A percentile compares a stretch with the other conserved stretches of the same genome.
Conservation (phyloP, 2,888 invertebrate genomes). For the Tineola bisselliella region DNA sequence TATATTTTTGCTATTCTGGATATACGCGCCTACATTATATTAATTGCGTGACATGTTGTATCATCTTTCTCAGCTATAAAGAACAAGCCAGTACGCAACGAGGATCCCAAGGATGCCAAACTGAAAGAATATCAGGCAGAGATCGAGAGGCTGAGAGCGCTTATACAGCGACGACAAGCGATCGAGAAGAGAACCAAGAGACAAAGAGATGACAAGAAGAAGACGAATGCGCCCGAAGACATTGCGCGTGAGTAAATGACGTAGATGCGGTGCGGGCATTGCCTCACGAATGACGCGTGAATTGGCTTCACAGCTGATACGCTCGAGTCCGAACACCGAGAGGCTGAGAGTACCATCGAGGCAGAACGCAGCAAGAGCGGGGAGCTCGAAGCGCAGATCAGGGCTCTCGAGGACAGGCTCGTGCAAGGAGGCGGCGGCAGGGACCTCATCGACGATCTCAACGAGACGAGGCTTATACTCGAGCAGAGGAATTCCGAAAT, state of each 20-base stretch:
- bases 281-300: too few relatives aligned
- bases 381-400: constrained; percentile 80
- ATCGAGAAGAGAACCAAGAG: constrained; percentile 22
- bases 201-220: background rate
- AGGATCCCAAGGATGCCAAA: constrained; percentile 98
- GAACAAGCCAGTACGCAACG: constrained; percentile 98
- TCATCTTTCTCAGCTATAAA: constrained; percentile 89
- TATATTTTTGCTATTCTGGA: too few relatives aligned
- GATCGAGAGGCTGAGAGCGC: constrained; percentile 76
- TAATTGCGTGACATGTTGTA: too few relatives aligned
- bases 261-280: too few relatives aligned
- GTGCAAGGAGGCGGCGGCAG: constrained; percentile 74
- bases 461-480: constrained; percentile 91
- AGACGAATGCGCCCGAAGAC: background rate
- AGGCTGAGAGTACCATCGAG: constrained; percentile 64
- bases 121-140: constrained; percentile 95
- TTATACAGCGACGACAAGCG: constrained; percentile 51
- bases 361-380: constrained; percentile 78
- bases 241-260: background rate
- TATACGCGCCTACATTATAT: too few relatives aligned
- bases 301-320: constrained; percentile 24
- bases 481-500: constrained; percentile 86
- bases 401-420: constrained; percentile 91
- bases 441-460: constrained; percentile 78
- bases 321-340: constrained; percentile 55